Evolutionary conservation across 2,113 vertebrate genomes (phyloP), one percentile per base, ranked within the genome.

Genomic region (Malurus elegans): DNA sequence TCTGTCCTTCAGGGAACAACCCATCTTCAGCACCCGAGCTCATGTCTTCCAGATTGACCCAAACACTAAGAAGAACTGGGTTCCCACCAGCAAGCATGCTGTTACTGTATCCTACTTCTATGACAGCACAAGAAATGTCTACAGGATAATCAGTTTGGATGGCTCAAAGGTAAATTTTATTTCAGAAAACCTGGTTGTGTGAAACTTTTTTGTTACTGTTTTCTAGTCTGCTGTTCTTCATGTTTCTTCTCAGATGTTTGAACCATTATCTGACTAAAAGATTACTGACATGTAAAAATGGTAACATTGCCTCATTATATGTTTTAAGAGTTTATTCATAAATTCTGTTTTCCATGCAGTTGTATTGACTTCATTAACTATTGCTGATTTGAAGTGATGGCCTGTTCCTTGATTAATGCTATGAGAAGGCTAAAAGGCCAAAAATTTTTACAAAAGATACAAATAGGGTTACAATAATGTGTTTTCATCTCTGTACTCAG

Each of bases 21-120:
- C 99, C 97, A 99, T 99, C 98, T 99, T 99, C 98, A 99, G 99
- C 98, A 99, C 99, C 58, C 96, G 99, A 98, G 99, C 99, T 96
- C 99, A 99, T 54, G 99, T 99, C 98, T 99, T 99, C 99, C 99
- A 99, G 97, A 99, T 99, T 79, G 99, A 99, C 97, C 99, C 99
- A 95, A 99, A 98, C 97, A 99, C 99, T 91, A 99, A 99, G 98
- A 99, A 99, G 98, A 99, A 99, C 98, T 99, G 99, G 99, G 98
- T 99, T 97, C 99, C 99, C 94, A 99, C 99, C 98, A 99, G 99
- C 98, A 99, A 99, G 98, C 99, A 99, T 79, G 99, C 99, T 42
- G 99, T 99, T 97, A 99, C 99, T 62, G 99, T 99, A 94, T 99
- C 99, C 97, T 99, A 99, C 97, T 99, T 99, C 97, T 99, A 99